Conservation (phyloP, 2,888 invertebrate species). For the Caenorhabditis zanzibari region DNA sequence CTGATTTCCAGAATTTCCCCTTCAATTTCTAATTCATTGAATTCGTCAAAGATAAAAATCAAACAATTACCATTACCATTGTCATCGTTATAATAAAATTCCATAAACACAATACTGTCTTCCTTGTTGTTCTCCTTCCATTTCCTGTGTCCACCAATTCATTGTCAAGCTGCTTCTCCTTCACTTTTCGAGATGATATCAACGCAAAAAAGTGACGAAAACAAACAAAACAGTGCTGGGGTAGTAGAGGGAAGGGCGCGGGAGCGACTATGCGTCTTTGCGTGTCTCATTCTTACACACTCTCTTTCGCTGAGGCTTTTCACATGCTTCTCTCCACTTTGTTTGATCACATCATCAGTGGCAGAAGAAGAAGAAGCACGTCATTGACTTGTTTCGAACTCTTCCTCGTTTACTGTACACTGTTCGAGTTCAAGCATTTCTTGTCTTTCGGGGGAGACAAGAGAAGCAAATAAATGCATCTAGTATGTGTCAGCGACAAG, state of each 20-base stretch:
- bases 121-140: constrained; percentile 21
- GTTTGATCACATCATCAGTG: constrained; percentile 65
- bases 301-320: constrained; percentile 37
- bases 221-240: constrained; percentile 54
- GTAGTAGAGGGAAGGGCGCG: constrained; percentile 14
- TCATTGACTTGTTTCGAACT: constrained; percentile 66
- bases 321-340: constrained; percentile 51
- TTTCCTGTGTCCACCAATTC: constrained; percentile 21
- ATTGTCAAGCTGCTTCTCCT: background rate
- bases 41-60: constrained; percentile 1
- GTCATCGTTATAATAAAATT: constrained; percentile 4
- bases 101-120: background rate
- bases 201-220: constrained; percentile 59
- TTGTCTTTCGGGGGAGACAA: constrained; percentile 1
- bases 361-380: constrained; percentile 17
- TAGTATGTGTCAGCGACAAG: constrained; percentile 17
- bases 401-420: constrained; percentile 30
- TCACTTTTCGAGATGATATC: constrained; percentile 42
- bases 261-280: constrained; percentile 33
- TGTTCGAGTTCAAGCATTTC: constrained; percentile 51
- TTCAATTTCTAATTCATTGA: too few species aligned
- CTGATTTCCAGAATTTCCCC: too few species aligned
- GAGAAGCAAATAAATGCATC: constrained; percentile 23
- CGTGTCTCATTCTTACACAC: constrained; percentile 16
- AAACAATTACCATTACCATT: constrained; percentile 1